Evolutionary conservation across 2,113 vertebrate species (phyloP).

Genomic region (Myrmecobius fasciatus): DNA sequence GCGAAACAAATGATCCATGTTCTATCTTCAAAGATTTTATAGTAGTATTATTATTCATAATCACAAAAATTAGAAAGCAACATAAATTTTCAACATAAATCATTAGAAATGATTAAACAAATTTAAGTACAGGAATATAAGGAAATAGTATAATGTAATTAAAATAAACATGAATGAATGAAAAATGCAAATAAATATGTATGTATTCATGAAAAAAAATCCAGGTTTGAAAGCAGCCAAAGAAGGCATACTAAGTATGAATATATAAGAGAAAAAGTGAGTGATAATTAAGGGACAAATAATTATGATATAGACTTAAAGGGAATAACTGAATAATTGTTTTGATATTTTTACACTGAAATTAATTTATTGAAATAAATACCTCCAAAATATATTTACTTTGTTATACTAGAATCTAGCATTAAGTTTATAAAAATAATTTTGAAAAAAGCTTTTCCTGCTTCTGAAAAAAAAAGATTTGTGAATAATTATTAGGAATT

Average conservation of each 20-base stretch:
- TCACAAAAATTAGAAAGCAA: background rate
- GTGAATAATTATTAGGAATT: too few relatives aligned
- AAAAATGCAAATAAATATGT: background rate
- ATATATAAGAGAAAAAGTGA: background rate
- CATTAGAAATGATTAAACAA: background rate
- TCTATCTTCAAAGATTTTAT: background rate
- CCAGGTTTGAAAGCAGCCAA: background rate
- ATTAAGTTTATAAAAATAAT: too few relatives aligned
- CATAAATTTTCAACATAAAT: background rate
- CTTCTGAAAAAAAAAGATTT: too few relatives aligned
- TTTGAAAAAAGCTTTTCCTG: too few relatives aligned
- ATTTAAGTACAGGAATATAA: background rate
- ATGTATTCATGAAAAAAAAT: background rate
- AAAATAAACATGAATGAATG: background rate
- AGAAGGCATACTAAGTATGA: background rate
- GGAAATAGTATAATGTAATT: background rate
- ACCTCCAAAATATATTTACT: too few relatives aligned
- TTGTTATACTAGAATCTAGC: too few relatives aligned
- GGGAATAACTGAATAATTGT: background rate
- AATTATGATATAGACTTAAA: background rate
- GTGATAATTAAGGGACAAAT: background rate
- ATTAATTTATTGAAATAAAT: background rate
- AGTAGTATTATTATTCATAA: background rate
- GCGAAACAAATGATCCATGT: background rate
- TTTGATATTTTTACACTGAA: background rate